Percentiles rank a stretch among this genome's conserved stretches.
These are phyloP conservation scores for Valencia hispanica DNA, from an alignment of 2,797 vertebrate species.

Conservation along the genomic window DNA sequence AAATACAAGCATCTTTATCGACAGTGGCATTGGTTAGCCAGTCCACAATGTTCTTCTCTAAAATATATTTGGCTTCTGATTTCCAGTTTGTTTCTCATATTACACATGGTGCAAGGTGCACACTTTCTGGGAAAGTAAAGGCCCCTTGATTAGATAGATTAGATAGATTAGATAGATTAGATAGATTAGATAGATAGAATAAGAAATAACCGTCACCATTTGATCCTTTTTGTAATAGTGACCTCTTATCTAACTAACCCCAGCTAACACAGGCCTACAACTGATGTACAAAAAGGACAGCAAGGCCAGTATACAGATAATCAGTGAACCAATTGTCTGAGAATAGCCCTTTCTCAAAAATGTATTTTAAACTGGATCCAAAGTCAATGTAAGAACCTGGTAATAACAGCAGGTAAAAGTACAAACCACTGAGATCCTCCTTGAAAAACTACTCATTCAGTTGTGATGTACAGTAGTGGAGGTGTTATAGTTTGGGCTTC, in stretches of 20 bases:
- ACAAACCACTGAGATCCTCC: not conserved
- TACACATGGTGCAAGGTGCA: not conserved
- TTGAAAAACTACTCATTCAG: not conserved
- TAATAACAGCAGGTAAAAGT: not conserved
- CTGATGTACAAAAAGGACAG: not conserved
- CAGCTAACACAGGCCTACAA: not conserved
- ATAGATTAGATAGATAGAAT: no score
- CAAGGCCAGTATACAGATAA: not conserved
- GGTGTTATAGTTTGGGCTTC: not conserved
- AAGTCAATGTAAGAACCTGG: not conserved
- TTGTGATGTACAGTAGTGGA: conserved; percentile 2
- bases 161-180: no score
- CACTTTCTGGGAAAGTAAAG: not conserved
- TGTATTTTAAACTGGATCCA: not conserved
- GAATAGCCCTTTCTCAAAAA: not conserved
- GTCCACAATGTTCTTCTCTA: not conserved
- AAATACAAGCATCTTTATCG: not conserved
- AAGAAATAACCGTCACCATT: not conserved
- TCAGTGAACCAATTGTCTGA: not conserved
- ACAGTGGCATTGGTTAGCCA: not conserved
- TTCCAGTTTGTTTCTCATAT: not conserved
- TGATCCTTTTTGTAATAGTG: not conserved
- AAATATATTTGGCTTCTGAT: not conserved
- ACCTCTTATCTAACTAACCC: not conserved
- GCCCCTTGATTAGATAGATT: no score